A percentile compares a stretch with the other conserved stretches of the same genome.
Conservation (phyloP, 2,113 vertebrate species). For the Sinocyclocheilus grahami region DNA sequence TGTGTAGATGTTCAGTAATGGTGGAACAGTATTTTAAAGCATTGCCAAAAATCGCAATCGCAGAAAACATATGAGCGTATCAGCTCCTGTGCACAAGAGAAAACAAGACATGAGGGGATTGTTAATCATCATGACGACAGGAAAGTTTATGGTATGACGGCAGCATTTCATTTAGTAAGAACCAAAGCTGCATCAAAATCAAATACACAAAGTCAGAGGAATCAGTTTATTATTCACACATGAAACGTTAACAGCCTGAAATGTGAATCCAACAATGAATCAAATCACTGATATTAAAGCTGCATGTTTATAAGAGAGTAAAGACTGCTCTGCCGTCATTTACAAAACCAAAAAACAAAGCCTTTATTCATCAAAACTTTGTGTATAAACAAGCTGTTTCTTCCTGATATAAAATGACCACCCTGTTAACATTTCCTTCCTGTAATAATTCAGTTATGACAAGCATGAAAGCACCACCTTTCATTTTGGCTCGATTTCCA, state of each 20-base stretch:
- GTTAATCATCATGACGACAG: not conserved
- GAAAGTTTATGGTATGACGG: not conserved
- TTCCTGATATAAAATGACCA: conserved; percentile 23
- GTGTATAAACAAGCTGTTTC: not conserved
- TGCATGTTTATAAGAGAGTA: not conserved
- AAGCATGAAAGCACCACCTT: conserved; percentile 49
- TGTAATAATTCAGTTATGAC: conserved; percentile 36
- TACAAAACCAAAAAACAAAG: not conserved
- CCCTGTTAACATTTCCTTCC: conserved; percentile 23
- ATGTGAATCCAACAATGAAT: not conserved
- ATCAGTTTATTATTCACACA: not conserved
- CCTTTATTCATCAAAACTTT: not conserved
- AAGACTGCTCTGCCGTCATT: no score
- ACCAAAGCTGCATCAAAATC: not conserved
- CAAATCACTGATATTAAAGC: not conserved
- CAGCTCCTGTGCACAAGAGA: not conserved
- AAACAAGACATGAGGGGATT: not conserved
- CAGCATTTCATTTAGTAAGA: not conserved
- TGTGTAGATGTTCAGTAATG: no score
- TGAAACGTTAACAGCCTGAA: not conserved
- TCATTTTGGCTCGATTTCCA: conserved; percentile 20
- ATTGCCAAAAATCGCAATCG: not conserved
- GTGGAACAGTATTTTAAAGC: no score
- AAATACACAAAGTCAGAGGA: not conserved
- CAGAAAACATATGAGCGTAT: not conserved